Conservation (phyloP, 2,797 vertebrate genomes). For the Sebastes matsubarae region DNA sequence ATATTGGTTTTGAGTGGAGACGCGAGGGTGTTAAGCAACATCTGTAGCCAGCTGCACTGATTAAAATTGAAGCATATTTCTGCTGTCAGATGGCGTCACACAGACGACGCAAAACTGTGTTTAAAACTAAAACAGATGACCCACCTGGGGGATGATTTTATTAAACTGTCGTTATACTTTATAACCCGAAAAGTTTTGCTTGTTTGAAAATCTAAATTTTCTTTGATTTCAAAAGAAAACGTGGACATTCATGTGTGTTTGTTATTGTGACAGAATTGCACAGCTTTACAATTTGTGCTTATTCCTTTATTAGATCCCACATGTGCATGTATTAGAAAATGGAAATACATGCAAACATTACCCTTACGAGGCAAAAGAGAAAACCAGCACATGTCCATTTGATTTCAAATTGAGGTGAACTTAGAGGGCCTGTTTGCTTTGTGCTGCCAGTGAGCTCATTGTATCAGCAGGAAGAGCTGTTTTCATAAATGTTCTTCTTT, state of each 20-base stretch:
- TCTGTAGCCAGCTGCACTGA: slow-evolving; percentile 3
- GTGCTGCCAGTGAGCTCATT: slow-evolving; percentile 8
- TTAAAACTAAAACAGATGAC: slow-evolving; percentile 2
- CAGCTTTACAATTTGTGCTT: not conserved
- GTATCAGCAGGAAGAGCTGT: slow-evolving; percentile 36
- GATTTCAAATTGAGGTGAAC: slow-evolving; percentile 30
- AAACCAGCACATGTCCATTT: not conserved
- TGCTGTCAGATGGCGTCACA: not conserved
- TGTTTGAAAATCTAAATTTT: not conserved
- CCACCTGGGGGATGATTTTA: not conserved
- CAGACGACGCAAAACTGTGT: not conserved
- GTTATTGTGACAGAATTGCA: not conserved
- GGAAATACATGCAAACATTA: slow-evolving; percentile 4
- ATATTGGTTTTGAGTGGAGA: not conserved
- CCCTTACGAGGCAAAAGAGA: not conserved
- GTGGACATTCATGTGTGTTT: not conserved
- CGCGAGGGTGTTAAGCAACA: not conserved
- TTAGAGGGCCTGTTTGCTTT: slow-evolving; percentile 23
- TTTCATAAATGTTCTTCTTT: slow-evolving; percentile 49
- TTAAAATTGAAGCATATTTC: not conserved
- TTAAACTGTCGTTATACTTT: not conserved
- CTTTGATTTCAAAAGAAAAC: not conserved
- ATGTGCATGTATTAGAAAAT: slow-evolving; percentile 1
- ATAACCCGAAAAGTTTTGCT: not conserved
- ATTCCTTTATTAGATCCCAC: slow-evolving; percentile 4